phyloP scores from a whole-genome alignment of 2,113 vertebrate species.

The Coptodon rendalli region DNA sequence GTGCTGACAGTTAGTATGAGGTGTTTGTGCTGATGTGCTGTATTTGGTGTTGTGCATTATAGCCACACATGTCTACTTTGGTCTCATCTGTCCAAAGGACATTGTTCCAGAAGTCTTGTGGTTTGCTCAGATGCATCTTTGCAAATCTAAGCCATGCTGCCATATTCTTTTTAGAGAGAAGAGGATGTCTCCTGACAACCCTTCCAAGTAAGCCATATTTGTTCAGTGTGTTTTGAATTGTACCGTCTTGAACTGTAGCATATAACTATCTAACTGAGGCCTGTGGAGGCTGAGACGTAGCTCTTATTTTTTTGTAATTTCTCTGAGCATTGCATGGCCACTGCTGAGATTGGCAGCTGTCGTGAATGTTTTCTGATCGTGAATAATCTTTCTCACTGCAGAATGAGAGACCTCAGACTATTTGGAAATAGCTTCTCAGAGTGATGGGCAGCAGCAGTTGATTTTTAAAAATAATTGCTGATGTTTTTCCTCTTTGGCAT shows the following conservation, averaged over 20 bases:
- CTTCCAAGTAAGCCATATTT: not conserved
- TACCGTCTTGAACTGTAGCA: not conserved
- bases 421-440: not conserved
- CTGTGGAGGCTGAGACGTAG: not conserved
- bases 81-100: not conserved
- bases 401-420: not conserved
- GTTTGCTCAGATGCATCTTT: not conserved
- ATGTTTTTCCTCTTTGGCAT: not conserved
- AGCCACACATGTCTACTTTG: not conserved
- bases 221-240: not conserved
- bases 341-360: not conserved
- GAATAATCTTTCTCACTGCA: not conserved
- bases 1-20: not conserved
- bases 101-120: not conserved
- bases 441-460: not conserved
- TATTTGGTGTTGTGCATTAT: not conserved
- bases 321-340: not conserved
- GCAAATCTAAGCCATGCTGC: not conserved
- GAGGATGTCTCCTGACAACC: not conserved
- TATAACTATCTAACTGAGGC: not conserved
- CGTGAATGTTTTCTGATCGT: not conserved
- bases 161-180: not conserved
- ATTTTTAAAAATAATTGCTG: not conserved
- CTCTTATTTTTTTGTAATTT: not conserved
- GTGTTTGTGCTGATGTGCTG: not conserved